Conservation (phyloP, 1,140 invertebrate species). For the Eupristina koningsbergeri region DNA sequence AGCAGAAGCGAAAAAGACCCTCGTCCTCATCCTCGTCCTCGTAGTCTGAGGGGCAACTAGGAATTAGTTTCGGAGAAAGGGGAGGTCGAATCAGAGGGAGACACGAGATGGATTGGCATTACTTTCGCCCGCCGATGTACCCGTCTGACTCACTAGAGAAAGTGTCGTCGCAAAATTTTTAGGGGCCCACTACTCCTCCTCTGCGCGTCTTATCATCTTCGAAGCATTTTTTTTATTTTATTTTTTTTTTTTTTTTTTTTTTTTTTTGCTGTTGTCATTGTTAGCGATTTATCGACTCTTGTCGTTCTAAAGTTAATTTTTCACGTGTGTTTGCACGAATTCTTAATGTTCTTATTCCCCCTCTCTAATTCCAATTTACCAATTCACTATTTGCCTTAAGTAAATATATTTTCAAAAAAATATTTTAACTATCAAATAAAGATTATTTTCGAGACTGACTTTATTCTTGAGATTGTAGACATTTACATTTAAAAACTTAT, state of each 20-base stretch:
- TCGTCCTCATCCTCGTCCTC: too few relatives aligned
- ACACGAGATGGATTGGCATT: slow-evolving; percentile 7
- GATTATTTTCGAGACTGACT: not conserved
- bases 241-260: not conserved
- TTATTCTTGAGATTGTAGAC: not conserved
- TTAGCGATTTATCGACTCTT: not conserved
- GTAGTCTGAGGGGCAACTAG: not conserved
- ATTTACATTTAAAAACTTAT: not conserved
- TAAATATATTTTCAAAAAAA: not conserved
- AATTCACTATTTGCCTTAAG: not conserved
- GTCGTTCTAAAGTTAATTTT: not conserved
- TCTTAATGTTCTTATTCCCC: not conserved
- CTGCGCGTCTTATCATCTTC: not conserved
- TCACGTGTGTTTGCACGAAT: not conserved
- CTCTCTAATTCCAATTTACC: not conserved
- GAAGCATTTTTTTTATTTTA: too few relatives aligned
- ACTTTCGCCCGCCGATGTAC: not conserved
- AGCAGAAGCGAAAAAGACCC: too few relatives aligned
- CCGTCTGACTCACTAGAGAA: slow-evolving; percentile 36
- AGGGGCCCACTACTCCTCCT: not conserved
- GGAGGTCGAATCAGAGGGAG: slow-evolving; percentile 20
- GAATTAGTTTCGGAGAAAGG: not conserved
- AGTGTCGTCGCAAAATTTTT: slow-evolving; percentile 20
- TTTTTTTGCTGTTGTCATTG: not conserved
- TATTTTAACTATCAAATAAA: not conserved